Evolutionary conservation across 2,888 invertebrate genomes (phyloP).

Genomic region (Blastobasis lacticolella): DNA sequence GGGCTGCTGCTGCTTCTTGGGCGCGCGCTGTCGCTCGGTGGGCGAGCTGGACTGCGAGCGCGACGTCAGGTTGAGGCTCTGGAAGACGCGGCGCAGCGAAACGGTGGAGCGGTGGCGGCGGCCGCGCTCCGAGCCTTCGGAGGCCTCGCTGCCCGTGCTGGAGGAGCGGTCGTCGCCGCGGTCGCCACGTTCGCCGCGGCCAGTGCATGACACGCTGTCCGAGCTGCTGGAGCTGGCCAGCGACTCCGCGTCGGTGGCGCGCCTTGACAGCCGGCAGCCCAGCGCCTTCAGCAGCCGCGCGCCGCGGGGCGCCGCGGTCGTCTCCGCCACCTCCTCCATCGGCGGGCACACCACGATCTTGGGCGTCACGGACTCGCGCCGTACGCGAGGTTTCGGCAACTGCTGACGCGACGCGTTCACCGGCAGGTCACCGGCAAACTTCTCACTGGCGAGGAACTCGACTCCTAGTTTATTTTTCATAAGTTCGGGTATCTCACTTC

Average conservation of each 20-base stretch:
- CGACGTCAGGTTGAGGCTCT: slow-evolving; percentile 77
- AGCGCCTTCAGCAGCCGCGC: slow-evolving; percentile 79
- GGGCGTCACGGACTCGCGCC: slow-evolving; percentile 52
- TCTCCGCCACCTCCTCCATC: slow-evolving; percentile 69
- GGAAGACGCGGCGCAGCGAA: slow-evolving; percentile 81
- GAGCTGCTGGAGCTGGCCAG: slow-evolving; percentile 62
- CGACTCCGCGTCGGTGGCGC: slow-evolving; percentile 58
- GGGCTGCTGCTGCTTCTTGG: slow-evolving; percentile 77
- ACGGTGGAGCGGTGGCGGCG: slow-evolving; percentile 73
- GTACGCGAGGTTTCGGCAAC: slow-evolving; percentile 29
- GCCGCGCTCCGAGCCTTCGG: slow-evolving; percentile 72
- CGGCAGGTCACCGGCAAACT: slow-evolving; percentile 44
- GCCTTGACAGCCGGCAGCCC: slow-evolving; percentile 75
- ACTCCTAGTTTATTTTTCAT: slow-evolving; percentile 59
- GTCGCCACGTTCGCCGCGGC: slow-evolving; percentile 42
- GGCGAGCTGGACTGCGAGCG: slow-evolving; percentile 79
- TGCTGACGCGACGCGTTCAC: slow-evolving; percentile 37
- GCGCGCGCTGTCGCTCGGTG: slow-evolving; percentile 50
- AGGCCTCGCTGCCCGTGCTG: slow-evolving; percentile 76
- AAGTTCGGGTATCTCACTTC: slow-evolving; percentile 32
- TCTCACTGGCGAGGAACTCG: slow-evolving; percentile 48
- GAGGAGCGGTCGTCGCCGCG: slow-evolving; percentile 63
- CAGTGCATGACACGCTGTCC: slow-evolving; percentile 56
- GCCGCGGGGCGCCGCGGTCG: slow-evolving; percentile 72
- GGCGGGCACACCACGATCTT: slow-evolving; percentile 68